Evolutionary conservation across 2,888 invertebrate genomes (phyloP), one percentile per base, ranked within the genome.

Genomic region (Caenorhabditis panamensis): DNA sequence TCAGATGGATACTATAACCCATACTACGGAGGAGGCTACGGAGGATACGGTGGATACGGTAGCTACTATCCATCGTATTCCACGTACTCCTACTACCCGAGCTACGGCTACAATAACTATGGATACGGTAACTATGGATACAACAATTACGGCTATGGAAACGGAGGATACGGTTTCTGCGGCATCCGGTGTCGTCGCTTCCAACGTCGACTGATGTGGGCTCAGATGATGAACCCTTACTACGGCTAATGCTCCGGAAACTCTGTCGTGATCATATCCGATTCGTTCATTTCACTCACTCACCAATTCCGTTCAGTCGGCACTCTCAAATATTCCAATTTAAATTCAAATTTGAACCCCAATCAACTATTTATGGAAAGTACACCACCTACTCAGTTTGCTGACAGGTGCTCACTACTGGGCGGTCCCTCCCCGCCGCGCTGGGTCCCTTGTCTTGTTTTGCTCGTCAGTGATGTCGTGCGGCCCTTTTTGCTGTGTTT

Each of bases 191-290:
- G 73, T 18, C 73, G 73, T 59, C 73, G 73, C 26, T 73, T 66
- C 59, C 73, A 73, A 41, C 64, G 73, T 44, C 64, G 73, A 41
- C 44, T 73, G 37, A 73, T 73, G 73, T 73, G 73, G 73, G 73
- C 73, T 20, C 73, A 73, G 31, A 66, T 66, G 64, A 63, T 63
- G 58, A 63, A 63, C 16, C 66, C 64, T 18, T 64, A 66, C 59
- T 73, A 73, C 49, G 73, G 73, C 58, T 59, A 53, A 37, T 31
- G 28, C 16, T 22, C n/a, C 22, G 16, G 9, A 9, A 31, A 18
- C 41, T 20, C 13, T 22, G 13, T 24, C 8, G 2, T 22, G 13
- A 41, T 53, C n/a, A 53, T 24, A 20, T 20, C 22, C 49, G 8
- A 22, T 49, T 20, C 20, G 49, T 11, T 6, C 18, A 13, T 20